These are phyloP conservation scores for Seriola rivoliana DNA, from an alignment of 2,113 vertebrate species.

Conservation along the genomic window DNA sequence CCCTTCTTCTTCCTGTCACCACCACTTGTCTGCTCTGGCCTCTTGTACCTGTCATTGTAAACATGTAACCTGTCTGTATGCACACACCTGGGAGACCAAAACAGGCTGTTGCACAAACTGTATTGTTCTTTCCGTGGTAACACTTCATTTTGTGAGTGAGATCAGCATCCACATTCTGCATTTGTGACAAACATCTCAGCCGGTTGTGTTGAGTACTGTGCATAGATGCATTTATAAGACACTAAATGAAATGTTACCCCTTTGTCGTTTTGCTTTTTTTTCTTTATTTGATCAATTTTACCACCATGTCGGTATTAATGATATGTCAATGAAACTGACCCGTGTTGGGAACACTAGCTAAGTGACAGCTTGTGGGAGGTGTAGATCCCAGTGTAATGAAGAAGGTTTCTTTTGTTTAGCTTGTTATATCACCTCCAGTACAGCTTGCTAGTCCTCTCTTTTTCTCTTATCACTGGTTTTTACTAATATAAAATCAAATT, in stretches of 20 bases:
- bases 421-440: constrained; percentile 65
- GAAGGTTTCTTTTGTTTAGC: constrained; percentile 84
- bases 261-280: constrained; percentile 9
- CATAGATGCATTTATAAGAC: constrained; percentile 37
- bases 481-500: constrained; percentile 90
- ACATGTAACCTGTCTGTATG: constrained; percentile 63
- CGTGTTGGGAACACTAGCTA: constrained; percentile 88
- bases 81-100: constrained; percentile 77
- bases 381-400: constrained; percentile 79
- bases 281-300: constrained; percentile 58
- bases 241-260: constrained; percentile 51
- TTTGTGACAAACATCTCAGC: constrained; percentile 17
- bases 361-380: constrained; percentile 80
- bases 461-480: constrained; percentile 84
- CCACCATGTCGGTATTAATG: constrained; percentile 72
- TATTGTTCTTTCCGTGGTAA: constrained; percentile 74
- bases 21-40: constrained; percentile 33
- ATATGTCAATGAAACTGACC: constrained; percentile 74
- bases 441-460: constrained; percentile 66
- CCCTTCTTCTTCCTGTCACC: not conserved
- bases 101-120: constrained; percentile 63
- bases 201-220: constrained; percentile 15
- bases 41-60: constrained; percentile 55
- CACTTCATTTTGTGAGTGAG: constrained; percentile 42
- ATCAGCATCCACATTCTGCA: constrained; percentile 27